phyloP scores from a whole-genome alignment of 2,113 vertebrate species.

The Irena cyanogastra region DNA sequence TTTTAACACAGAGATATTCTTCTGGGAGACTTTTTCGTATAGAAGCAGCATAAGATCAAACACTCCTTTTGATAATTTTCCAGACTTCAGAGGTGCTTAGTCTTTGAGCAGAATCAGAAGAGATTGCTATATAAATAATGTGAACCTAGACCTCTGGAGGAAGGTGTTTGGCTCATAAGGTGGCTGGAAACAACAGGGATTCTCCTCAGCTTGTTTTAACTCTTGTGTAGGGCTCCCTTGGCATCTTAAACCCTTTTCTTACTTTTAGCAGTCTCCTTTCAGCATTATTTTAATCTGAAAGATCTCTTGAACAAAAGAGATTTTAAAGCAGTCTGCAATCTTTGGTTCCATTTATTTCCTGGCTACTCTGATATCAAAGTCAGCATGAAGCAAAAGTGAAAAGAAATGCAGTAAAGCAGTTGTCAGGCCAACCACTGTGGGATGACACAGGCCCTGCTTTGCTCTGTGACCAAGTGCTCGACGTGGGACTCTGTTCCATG shows the following conservation, averaged over 20 bases:
- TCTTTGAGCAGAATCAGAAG: not conserved
- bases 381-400: not conserved
- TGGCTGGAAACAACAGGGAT: not conserved
- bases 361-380: not conserved
- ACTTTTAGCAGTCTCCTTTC: not conserved
- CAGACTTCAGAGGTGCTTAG: not conserved
- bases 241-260: not conserved
- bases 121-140: not conserved
- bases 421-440: not conserved
- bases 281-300: conserved; percentile 8
- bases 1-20: not conserved
- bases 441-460: not conserved
- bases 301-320: not conserved
- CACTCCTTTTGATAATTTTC: not conserved
- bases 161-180: not conserved
- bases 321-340: not conserved
- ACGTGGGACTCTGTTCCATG: accelerated
- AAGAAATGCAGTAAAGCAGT: not conserved
- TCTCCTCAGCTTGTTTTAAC: not conserved
- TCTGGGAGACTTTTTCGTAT: not conserved
- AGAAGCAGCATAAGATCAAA: not conserved
- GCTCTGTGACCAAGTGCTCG: not conserved
- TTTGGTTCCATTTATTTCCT: conserved; percentile 16
- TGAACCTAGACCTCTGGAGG: not conserved
- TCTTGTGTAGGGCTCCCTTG: not conserved